phyloP scores from a whole-genome alignment of 2,797 vertebrate genomes.

The Iguana delicatissima region DNA sequence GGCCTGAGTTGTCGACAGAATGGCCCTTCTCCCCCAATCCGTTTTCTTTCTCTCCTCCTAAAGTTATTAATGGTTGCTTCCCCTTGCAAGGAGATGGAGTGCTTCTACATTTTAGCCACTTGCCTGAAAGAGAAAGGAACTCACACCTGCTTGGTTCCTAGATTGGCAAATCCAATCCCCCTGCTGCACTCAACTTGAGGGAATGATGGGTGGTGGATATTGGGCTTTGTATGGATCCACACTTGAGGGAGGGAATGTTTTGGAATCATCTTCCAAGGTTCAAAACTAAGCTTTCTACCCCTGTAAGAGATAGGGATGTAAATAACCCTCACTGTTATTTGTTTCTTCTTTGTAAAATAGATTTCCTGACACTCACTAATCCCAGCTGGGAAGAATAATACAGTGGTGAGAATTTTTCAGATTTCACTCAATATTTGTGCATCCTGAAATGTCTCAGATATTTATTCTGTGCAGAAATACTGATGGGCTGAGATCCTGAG shows the following conservation, averaged over 20 bases:
- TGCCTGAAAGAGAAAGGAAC: background rate
- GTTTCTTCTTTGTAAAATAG: too few relatives aligned
- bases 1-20: background rate
- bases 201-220: background rate
- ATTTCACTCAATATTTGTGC: too few relatives aligned
- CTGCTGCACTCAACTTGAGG: background rate
- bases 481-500: too few relatives aligned
- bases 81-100: background rate
- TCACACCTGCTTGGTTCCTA: too few relatives aligned
- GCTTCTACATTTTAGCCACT: background rate
- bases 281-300: background rate
- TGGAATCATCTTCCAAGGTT: background rate
- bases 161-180: background rate
- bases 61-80: conserved; percentile 5
- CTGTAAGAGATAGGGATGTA: too few relatives aligned
- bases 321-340: too few relatives aligned
- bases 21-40: conserved; percentile 28
- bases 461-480: too few relatives aligned
- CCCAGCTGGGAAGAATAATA: too few relatives aligned
- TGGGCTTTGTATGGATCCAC: background rate
- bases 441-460: too few relatives aligned
- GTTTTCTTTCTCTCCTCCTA: conserved; percentile 4
- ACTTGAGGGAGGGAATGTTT: background rate
- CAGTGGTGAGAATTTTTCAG: too few relatives aligned
- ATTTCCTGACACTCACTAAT: too few relatives aligned